phyloP scores from a whole-genome alignment of 2,113 vertebrate species.

The Osmerus mordax region DNA sequence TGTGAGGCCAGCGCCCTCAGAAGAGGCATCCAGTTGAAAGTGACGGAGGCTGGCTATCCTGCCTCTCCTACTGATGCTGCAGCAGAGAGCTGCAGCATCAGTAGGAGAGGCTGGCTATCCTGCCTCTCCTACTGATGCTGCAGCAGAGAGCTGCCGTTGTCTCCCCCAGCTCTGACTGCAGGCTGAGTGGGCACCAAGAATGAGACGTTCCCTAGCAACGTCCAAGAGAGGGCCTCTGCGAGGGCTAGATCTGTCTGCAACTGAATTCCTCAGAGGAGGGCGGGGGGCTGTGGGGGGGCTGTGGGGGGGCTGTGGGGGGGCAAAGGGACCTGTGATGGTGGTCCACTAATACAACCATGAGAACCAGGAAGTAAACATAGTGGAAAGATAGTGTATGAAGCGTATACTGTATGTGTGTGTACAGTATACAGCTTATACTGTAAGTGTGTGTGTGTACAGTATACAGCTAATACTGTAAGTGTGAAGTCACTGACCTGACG shows the following conservation, averaged over 20 bases:
- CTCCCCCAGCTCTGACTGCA: slow-evolving; percentile 53
- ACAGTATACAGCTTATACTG: no score
- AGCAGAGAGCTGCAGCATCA: no score
- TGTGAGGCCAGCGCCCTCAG: not conserved
- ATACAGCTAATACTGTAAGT: not conserved
- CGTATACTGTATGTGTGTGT: no score
- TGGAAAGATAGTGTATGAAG: no score
- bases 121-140: slow-evolving; percentile 24
- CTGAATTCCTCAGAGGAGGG: slow-evolving; percentile 55
- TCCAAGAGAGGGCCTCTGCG: slow-evolving; percentile 46
- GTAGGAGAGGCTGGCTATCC: slow-evolving; percentile 10
- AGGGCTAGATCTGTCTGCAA: slow-evolving; percentile 35
- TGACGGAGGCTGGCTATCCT: slow-evolving; percentile 1
- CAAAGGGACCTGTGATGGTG: not conserved
- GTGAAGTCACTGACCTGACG: slow-evolving; percentile 71
- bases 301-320: not conserved
- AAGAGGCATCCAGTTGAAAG: slow-evolving; percentile 3
- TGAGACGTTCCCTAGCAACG: slow-evolving; percentile 72
- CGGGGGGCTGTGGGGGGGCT: slow-evolving; percentile 19
- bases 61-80: slow-evolving; percentile 4
- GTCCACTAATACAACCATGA: not conserved
- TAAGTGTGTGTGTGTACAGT: no score
- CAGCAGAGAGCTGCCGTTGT: slow-evolving; percentile 46
- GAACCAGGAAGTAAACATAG: not conserved
- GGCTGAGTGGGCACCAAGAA: slow-evolving; percentile 63